These are phyloP conservation scores for Astropecten irregularis DNA, from an alignment of 53 echinoderm and acorn worm species.

Conservation along the genomic window DNA sequence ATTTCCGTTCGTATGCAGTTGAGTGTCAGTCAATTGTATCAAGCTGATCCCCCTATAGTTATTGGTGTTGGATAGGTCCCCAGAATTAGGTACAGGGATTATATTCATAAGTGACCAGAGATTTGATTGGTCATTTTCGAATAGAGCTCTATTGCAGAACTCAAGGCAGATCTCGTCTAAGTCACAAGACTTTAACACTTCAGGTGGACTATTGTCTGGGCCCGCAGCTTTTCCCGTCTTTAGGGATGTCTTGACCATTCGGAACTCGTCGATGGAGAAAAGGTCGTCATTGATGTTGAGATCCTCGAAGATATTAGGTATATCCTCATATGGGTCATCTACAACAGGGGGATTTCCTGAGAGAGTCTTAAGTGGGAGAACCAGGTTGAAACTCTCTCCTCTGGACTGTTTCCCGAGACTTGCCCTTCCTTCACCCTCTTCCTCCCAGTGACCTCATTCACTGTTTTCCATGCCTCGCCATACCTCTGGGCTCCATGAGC, in stretches of 20 bases:
- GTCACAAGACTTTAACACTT: slow-evolving; percentile 46
- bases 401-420: slow-evolving; percentile 28
- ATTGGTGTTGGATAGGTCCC: slow-evolving; percentile 33
- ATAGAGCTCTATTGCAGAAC: slow-evolving; percentile 20
- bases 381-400: slow-evolving; percentile 18
- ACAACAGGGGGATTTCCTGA: neutral
- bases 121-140: slow-evolving; percentile 9
- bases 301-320: neutral
- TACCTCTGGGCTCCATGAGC: slow-evolving; percentile 18
- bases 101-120: slow-evolving; percentile 41
- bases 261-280: slow-evolving; percentile 15
- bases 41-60: slow-evolving; percentile 59
- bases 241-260: slow-evolving; percentile 28
- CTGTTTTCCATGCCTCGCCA: slow-evolving; percentile 38
- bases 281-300: slow-evolving; percentile 47
- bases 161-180: slow-evolving; percentile 22
- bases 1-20: neutral
- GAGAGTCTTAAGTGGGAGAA: slow-evolving; percentile 42
- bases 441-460: slow-evolving; percentile 49
- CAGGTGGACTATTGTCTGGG: slow-evolving; percentile 26
- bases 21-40: slow-evolving; percentile 36
- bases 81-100: slow-evolving; percentile 44
- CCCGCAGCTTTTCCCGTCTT: slow-evolving; percentile 35
- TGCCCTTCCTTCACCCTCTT: slow-evolving; percentile 33
- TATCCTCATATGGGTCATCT: neutral